These are phyloP conservation scores for Temnothorax curvispinosus DNA, from an alignment of 1,140 invertebrate genomes.

Conservation along the genomic window DNA sequence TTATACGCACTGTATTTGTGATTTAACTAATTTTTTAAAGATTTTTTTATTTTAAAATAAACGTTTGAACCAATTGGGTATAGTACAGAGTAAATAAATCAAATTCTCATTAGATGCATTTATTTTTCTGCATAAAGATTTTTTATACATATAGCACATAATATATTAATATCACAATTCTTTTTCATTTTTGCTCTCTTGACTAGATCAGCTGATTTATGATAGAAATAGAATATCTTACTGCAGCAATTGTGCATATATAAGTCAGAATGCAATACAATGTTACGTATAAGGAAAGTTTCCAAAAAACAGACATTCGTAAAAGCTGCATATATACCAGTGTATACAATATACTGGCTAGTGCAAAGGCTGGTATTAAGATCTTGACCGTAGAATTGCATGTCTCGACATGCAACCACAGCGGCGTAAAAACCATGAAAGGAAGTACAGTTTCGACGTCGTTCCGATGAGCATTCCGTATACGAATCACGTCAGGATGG, in stretches of 20 bases:
- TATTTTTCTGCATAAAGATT: not conserved
- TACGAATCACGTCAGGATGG: conserved; percentile 78
- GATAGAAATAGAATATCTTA: not conserved
- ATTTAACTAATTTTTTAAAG: too few relatives aligned
- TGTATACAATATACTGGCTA: conserved; percentile 72
- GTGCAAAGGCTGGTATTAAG: conserved; percentile 70
- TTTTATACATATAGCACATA: not conserved
- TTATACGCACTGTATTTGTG: too few relatives aligned
- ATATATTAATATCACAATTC: not conserved
- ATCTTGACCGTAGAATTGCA: conserved; percentile 56
- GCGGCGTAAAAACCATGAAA: conserved; percentile 73
- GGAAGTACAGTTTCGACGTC: conserved; percentile 73
- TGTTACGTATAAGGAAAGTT: not conserved
- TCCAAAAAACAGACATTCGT: conserved; percentile 26
- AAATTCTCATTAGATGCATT: not conserved
- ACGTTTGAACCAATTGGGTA: not conserved
- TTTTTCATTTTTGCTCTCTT: not conserved
- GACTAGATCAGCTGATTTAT: not conserved
- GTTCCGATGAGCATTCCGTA: conserved; percentile 74
- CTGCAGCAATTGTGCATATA: conserved; percentile 41
- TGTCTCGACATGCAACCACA: conserved; percentile 77
- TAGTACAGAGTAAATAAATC: not conserved
- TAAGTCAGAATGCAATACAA: conserved; percentile 60
- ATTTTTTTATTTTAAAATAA: not conserved
- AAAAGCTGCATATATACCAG: conserved; percentile 70